Base-by-base conservation (phyloP, 35 echinoderm and acorn worm species). In the Apostichopus japonicus region DNA sequence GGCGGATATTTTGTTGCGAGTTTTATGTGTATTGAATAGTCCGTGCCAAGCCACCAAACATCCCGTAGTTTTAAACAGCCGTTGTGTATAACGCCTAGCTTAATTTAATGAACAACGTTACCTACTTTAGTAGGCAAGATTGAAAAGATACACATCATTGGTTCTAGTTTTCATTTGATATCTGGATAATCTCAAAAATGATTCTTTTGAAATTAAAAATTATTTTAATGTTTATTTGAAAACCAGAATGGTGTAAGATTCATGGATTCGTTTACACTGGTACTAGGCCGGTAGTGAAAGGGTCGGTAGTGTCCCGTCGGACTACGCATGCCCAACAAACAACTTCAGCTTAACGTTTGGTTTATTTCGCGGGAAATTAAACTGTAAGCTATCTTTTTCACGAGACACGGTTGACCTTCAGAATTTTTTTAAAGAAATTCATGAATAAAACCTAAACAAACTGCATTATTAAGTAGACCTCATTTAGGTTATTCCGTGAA, bases 31-130 rank as follows among this genome's bases (percentile, higher is more conserved):
- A 44, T 44, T 44, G 33, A 44, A 44, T 10, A 67, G 63, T 19
- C 9, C 71, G 71, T 75, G 71, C 16, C 71, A 13, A 75, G 71
- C 71, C 71, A 75, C 71, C 71, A 75, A 75, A 75, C 71, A 23
- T n/a, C 17, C 6, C 6, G 6, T 14, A 75, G 15, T 19, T 19
- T 19, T 75, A 75, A 15, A 75, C 16, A 75, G n/a, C 71, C 71
- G 7, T 75, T 14, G 71, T 75, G 71, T 75, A 75, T 75, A 75
- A 75, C 71, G 71, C 71, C 71, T 75, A 75, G 71, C 71, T 75
- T 75, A 19, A 75, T 23, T 75, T 75, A 75, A 75, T 75, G 71
- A 75, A 75, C 71, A 75, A 19, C 71, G 15, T 75, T 16, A 73
- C 71, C 6, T 73, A 23, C 71, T 75, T 23, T n/a, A 73, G 71